Evolutionary conservation across 2,888 invertebrate genomes (phyloP), one percentile per base, ranked within the genome.

Genomic region (Chymomyza fuscimana): DNA sequence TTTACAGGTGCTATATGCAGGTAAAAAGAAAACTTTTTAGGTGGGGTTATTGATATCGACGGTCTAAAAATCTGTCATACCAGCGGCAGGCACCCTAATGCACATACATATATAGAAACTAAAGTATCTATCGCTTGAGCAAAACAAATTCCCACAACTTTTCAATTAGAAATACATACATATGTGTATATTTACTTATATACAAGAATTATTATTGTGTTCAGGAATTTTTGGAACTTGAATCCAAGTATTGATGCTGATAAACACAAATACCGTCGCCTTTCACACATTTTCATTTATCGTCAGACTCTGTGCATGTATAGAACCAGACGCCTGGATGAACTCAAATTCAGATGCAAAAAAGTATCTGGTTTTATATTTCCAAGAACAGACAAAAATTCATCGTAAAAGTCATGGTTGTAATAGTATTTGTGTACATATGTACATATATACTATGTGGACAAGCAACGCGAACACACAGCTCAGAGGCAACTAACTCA

Each of bases 301-400:
- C 54, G 68, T 69, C 56, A 56, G 67, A 68, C 69, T 67, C 52
- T 60, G 70, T 36, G 67, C 50, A 73, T 73, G 73, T 62, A 56
- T 29, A 67, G 58, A 32, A 5, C 29, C 54, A 67, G 58, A 32
- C 15, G 50, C 9, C 22, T 51, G n/a, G n/a, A 32, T 52, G 12
- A 22, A 25, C 25, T 29, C 22, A 25, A 58, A 72, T 62, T 61
- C 64, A 70, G 64, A 67, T 78, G 68, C 62, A 63, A 25, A 29
- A 70, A 62, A 52, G 73, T 76, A 77, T 85, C 74, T 85, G 80
- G 80, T 80, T 86, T 82, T 80, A 76, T 82, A 74, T 72, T 83
- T 84, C 87, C 74, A 61, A 82, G 87, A 83, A 82, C 60, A 60
- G 66, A 79, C 73, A 70, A 76, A 78, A 84, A 76, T 78, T 76